These are phyloP conservation scores for Hipposideros armiger DNA, from an alignment of 2,113 vertebrate species.

Conservation along the genomic window DNA sequence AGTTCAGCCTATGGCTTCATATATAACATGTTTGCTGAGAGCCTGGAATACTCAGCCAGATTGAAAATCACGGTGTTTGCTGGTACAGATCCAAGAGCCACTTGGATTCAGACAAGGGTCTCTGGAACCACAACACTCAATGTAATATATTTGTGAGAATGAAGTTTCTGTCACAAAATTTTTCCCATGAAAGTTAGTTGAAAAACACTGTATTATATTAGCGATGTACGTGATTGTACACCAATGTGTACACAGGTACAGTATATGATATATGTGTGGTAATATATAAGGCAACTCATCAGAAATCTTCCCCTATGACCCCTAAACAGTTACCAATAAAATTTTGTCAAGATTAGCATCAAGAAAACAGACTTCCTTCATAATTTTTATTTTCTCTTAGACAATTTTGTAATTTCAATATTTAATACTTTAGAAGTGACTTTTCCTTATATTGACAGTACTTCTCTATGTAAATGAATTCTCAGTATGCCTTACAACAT, in stretches of 20 bases:
- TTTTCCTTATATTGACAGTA: background rate
- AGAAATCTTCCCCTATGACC: background rate
- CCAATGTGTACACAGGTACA: too few relatives aligned
- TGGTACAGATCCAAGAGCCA: background rate
- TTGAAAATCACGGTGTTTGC: background rate
- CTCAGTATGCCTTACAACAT: background rate
- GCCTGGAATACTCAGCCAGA: background rate
- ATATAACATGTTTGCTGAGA: background rate
- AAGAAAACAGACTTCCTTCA: background rate
- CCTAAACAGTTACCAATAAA: background rate
- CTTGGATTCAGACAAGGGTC: background rate
- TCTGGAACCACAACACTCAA: background rate
- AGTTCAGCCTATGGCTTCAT: background rate
- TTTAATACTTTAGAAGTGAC: background rate
- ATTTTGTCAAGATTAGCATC: background rate
- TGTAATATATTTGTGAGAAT: background rate
- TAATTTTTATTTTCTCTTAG: background rate
- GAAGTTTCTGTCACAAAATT: background rate
- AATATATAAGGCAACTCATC: background rate
- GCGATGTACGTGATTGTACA: background rate
- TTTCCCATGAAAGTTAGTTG: background rate
- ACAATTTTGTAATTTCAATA: background rate
- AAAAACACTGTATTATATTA: background rate
- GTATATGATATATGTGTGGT: background rate
- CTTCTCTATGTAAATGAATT: background rate